A percentile compares a stretch with the other conserved stretches of the same genome.
Conservation (phyloP, 2,113 vertebrate species). For the Poicephalus gulielmi region DNA sequence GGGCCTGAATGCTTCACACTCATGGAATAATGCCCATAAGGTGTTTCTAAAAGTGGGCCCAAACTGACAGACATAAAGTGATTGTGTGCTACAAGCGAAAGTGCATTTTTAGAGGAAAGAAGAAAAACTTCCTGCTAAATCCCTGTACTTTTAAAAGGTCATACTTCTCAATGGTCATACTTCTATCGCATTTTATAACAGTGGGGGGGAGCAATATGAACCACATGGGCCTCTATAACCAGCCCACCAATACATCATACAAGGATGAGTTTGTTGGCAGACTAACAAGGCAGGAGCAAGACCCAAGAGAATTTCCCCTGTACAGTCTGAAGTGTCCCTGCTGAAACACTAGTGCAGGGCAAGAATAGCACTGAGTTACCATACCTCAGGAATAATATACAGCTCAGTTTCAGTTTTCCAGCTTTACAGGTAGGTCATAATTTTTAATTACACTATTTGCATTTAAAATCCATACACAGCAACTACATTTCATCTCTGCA, state of each 20-base stretch:
- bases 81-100: background rate
- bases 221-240: background rate
- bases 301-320: background rate
- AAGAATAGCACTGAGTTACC: background rate
- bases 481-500: background rate
- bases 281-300: background rate
- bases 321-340: background rate
- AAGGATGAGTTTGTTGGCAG: too few relatives aligned
- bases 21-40: background rate
- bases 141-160: background rate
- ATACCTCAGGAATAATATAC: background rate
- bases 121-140: background rate
- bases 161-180: fast-evolving
- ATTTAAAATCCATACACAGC: background rate
- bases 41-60: background rate
- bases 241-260: background rate
- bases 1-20: background rate
- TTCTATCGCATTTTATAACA: background rate
- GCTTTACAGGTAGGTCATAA: background rate
- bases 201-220: background rate
- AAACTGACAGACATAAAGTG: too few relatives aligned
- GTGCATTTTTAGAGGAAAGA: background rate
- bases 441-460: slow-evolving; percentile 22
- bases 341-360: background rate
- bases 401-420: background rate